A percentile compares a stretch with the other conserved stretches of the same genome.
Evolutionary conservation across 2,888 invertebrate genomes (phyloP).

Genomic region (Thereva unica): DNA sequence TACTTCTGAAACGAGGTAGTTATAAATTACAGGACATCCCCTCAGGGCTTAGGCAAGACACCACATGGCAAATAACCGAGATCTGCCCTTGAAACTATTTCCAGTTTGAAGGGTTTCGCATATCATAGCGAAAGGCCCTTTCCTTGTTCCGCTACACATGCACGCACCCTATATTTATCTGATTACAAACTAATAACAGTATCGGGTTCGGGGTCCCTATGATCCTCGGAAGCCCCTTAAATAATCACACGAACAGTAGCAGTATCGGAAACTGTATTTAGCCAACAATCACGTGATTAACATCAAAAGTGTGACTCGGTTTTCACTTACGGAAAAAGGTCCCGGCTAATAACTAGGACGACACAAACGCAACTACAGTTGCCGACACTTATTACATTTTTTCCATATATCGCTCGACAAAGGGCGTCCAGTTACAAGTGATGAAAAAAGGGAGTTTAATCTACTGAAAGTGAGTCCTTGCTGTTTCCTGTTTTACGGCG

Average conservation of each 20-base stretch:
- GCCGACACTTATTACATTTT: conserved; percentile 27
- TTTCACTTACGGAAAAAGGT: conserved; percentile 8
- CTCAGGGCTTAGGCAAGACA: too few relatives aligned
- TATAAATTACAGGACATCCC: too few relatives aligned
- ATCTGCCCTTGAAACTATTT: too few relatives aligned
- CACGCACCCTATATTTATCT: conserved; percentile 19
- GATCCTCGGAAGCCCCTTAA: conserved; percentile 1
- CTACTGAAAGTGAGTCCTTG: background rate
- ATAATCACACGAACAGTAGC: conserved; percentile 6
- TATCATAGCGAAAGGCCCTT: too few relatives aligned
- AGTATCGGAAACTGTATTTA: conserved; percentile 34
- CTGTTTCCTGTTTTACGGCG: conserved; percentile 3
- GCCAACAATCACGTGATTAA: conserved; percentile 30
- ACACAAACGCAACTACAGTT: conserved; percentile 19
- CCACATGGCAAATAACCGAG: too few relatives aligned
- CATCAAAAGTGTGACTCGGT: conserved; percentile 33
- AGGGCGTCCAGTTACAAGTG: conserved; percentile 18
- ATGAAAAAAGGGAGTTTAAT: conserved; percentile 12
- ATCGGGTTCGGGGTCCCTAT: conserved; percentile 17
- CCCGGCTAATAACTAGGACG: conserved; percentile 4
- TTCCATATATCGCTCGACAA: conserved; percentile 12
- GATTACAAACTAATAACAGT: conserved; percentile 34
- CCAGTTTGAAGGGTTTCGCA: too few relatives aligned
- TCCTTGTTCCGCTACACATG: conserved; percentile 2
- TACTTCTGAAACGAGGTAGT: too few relatives aligned